Percentiles rank a stretch among this genome's conserved stretches.
phyloP scores from a whole-genome alignment of 2,797 vertebrate genomes.

The Cacajao melanocephalus region DNA sequence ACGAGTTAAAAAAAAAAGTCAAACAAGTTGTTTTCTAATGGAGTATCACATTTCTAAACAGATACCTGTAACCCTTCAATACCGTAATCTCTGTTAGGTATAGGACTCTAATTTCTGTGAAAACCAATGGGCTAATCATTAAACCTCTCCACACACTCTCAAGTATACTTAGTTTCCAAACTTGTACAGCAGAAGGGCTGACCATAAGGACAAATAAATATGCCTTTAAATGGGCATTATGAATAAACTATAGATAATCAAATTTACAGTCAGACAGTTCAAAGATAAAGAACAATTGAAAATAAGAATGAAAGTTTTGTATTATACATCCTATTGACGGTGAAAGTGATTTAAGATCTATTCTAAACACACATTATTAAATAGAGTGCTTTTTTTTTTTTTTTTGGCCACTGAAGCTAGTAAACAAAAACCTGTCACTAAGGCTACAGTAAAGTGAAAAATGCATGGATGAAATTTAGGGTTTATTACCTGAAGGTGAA shows the following conservation, averaged over 20 bases:
- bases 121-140: conserved; percentile 80
- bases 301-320: conserved; percentile 82
- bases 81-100: conserved; percentile 87
- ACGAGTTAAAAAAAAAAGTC: conserved; percentile 80
- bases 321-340: conserved; percentile 71
- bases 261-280: conserved; percentile 71
- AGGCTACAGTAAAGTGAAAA: conserved; percentile 81
- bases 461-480: conserved; percentile 87
- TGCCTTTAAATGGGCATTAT: conserved; percentile 65
- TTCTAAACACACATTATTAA: conserved; percentile 77
- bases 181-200: conserved; percentile 75
- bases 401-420: conserved; percentile 73
- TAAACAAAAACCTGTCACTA: conserved; percentile 83
- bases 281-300: conserved; percentile 72
- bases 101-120: conserved; percentile 80
- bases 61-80: conserved; percentile 89
- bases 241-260: conserved; percentile 72
- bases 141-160: conserved; percentile 75
- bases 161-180: conserved; percentile 81
- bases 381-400: conserved; percentile 38
- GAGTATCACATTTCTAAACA: conserved; percentile 83
- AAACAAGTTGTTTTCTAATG: conserved; percentile 87
- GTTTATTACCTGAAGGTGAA: conserved; percentile 96
- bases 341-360: conserved; percentile 78
- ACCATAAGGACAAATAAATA: conserved; percentile 79